Evolutionary conservation across 2,797 vertebrate species (phyloP), one percentile per base, ranked within the genome.

Genomic region (Notoglanidium macrostoma): DNA sequence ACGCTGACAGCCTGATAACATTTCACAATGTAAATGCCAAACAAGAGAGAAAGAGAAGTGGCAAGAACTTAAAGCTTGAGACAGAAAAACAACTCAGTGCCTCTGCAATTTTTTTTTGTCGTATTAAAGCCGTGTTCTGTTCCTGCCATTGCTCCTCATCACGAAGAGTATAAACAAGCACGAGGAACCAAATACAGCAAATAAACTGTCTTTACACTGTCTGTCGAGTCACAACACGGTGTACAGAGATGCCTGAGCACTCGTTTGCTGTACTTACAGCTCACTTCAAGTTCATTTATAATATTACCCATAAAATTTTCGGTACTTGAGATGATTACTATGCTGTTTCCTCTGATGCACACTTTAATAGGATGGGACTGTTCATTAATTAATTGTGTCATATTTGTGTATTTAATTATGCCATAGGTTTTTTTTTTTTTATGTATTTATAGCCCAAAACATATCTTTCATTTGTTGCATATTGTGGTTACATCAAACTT

Each of bases 1-100:
- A 15, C 70, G 74, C 86, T 88, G 89, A 89, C 89, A 90, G 77
- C 81, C 84, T 79, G 81, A 83, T 89, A 91, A 88, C 85, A 89
- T 59, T 55, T 81, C 72, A 85, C 81, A 57, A 85, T 73, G 85
- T 85, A 91, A 91, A 91, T 90, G 91, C 88, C 86, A 87, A 82
- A 55, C 2, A 74, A 86, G 85, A 86, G 55, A 2, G 19, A 85
- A 17, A 87, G 63, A 54, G 59, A 51, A 19, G 85, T 63, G 21
- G 78, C 78, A 80, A 86, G 70, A 77, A 57, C 63, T 17, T 51
- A 46, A 74, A 46, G 51, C 26, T 19, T 29, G 23, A 76, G 74
- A 78, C 44, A 78, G 29, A 51, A 26, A 7, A 84, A 67, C 78
- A 86, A 70, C n/a, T 44, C 14, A 40, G 1, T 54, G 44, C 29